Evolutionary conservation across 2,797 vertebrate genomes (phyloP).

Genomic region (Sarcoramphus papa): DNA sequence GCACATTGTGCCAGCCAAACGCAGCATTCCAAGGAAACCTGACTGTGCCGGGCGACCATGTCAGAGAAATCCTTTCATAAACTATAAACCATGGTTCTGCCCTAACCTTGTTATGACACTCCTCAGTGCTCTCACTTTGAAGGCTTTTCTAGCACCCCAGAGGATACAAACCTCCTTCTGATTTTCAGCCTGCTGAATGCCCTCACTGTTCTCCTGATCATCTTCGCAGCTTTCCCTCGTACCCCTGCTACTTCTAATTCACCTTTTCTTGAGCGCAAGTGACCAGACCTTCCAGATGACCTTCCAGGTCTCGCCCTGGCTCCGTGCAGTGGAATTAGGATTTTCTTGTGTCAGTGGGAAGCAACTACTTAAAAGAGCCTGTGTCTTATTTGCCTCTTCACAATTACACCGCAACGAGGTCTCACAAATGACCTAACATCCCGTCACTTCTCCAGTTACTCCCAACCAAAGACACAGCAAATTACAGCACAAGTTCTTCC

Average conservation of each 20-base stretch:
- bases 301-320: not conserved
- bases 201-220: not conserved
- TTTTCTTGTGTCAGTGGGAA: not conserved
- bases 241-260: not conserved
- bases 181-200: not conserved
- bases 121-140: not conserved
- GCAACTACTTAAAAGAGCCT: not conserved
- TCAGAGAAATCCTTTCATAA: not conserved
- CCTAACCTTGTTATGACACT: not conserved
- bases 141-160: not conserved
- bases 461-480: not conserved
- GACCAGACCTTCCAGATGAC: not conserved
- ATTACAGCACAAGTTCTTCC: not conserved
- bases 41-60: not conserved
- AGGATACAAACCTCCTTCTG: not conserved
- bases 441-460: accelerated
- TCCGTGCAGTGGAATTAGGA: accelerated
- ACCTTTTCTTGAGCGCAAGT: not conserved
- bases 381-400: not conserved
- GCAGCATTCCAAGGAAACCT: not conserved
- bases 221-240: not conserved
- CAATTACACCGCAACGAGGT: not conserved
- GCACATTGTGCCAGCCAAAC: not conserved
- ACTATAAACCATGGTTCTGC: not conserved
- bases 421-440: accelerated